These are phyloP conservation scores for Hybos culiciformis DNA, from an alignment of 2,888 invertebrate genomes.

Conservation along the genomic window DNA sequence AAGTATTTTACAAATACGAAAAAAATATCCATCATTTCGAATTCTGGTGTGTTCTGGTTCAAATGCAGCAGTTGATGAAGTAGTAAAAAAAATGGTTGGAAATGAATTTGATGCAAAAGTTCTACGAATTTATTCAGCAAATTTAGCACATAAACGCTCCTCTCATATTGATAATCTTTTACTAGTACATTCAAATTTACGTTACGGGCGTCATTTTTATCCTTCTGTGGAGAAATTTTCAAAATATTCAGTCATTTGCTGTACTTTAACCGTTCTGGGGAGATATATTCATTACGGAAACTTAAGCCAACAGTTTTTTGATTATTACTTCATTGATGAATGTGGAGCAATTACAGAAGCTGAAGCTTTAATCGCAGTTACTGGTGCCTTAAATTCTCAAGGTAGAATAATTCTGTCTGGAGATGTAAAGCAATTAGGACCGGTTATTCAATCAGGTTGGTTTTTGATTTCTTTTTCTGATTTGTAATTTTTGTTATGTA, in stretches of 20 bases:
- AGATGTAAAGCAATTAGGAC: conserved; percentile 60
- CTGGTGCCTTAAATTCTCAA: conserved; percentile 24
- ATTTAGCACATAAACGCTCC: conserved; percentile 28
- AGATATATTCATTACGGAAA: conserved; percentile 10
- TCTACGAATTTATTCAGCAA: conserved; percentile 37
- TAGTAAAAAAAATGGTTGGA: too few species aligned
- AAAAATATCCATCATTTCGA: conserved; percentile 28
- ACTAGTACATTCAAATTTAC: conserved; percentile 35
- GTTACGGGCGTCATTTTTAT: conserved; percentile 27
- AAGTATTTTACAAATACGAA: conserved; percentile 47
- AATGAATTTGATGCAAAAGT: conserved; percentile 20
- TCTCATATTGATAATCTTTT: conserved; percentile 28
- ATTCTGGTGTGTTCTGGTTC: conserved; percentile 55
- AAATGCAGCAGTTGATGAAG: conserved; percentile 58
- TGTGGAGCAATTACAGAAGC: conserved; percentile 60
- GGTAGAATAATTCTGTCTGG: conserved; percentile 53
- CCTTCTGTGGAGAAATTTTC: conserved; percentile 38
- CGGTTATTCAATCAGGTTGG: conserved; percentile 38
- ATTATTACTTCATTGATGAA: conserved; percentile 50
- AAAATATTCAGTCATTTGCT: conserved; percentile 45
- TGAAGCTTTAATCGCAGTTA: conserved; percentile 46
- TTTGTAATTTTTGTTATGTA: too few species aligned
- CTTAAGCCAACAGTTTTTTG: not conserved
- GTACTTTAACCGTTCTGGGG: conserved; percentile 46
- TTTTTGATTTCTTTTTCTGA: too few species aligned